Evolutionary conservation across 2,113 vertebrate genomes (phyloP), one percentile per base, ranked within the genome.

Genomic region (Tamias sibiricus): DNA sequence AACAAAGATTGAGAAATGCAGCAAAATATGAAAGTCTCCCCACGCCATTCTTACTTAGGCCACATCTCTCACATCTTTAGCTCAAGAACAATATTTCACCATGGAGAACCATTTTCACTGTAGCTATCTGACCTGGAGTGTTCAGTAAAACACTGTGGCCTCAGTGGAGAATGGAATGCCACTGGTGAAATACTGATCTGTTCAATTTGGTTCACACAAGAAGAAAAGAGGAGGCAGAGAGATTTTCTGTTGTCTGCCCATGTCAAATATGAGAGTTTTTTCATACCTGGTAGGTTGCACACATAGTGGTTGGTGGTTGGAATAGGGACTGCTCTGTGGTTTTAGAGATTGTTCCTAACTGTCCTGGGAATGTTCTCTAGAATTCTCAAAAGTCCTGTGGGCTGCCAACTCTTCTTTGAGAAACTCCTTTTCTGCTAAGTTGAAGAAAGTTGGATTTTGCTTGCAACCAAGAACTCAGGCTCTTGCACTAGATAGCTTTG

Each of bases 231-330:
- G 35, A 69, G 22, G 35, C 16, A 69, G 66, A 40, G 81, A 44
- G 28, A 77, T 14, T 79, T 88, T 10, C 59, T 26, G 4, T 74
- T 91, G 14, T 26, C 37, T 87, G 57, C 35, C 82, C 37, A 28
- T 2, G 16, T 91, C 62, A 42, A 47, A 68, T 62, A 42, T 8
- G n/a, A 87, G 2, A 72, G 32, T 22, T 8, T 59, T 35, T 20
- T 17, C 4, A 0, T 68, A 3, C 20, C 42, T 68, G 0, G 62
- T 37, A 1, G 6, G 1, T 5, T 5, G 14, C 10, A 12, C 0
- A 3, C 24, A 4, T 10, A 4, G 6, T 28, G 26, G 71, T 22
- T 66, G 17, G 35, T 7, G 8, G 52, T 30, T 1, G 40, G n/a
- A 8, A 37, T 1, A 32, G 7, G 30, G 32, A 35, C 30, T 87